These are phyloP conservation scores for Trachymyrmex septentrionalis DNA, from an alignment of 1,140 invertebrate species.

Conservation along the genomic window DNA sequence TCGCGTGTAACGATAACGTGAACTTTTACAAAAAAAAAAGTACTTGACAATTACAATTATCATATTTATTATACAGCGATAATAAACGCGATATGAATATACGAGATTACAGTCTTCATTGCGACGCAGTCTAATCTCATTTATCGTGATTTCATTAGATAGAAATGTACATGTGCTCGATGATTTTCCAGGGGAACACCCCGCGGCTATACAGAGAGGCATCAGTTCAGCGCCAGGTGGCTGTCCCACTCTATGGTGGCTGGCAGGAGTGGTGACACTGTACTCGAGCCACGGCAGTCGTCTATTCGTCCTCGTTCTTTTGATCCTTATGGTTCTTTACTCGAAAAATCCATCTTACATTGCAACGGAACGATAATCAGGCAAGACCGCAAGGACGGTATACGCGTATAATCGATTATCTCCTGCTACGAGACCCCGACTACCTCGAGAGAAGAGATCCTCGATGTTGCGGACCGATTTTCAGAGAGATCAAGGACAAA, in stretches of 20 bases:
- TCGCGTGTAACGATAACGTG: neutral
- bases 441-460: slow-evolving; percentile 65
- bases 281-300: slow-evolving; percentile 83
- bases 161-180: slow-evolving; percentile 16
- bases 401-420: slow-evolving; percentile 73
- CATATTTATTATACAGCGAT: too few species aligned
- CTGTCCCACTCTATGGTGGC: slow-evolving; percentile 84
- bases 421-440: slow-evolving; percentile 71
- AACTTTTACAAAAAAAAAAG: neutral
- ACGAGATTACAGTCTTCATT: neutral
- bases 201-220: slow-evolving; percentile 85
- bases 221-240: slow-evolving; percentile 85
- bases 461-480: slow-evolving; percentile 53
- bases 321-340: slow-evolving; percentile 80
- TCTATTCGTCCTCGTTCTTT: slow-evolving; percentile 80
- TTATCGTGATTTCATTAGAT: neutral
- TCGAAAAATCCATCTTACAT: slow-evolving; percentile 80
- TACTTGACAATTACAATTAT: neutral
- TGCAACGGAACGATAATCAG: slow-evolving; percentile 82
- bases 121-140: neutral
- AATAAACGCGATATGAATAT: neutral
- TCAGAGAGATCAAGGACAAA: slow-evolving; percentile 52
- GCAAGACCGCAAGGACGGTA: slow-evolving; percentile 56
- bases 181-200: slow-evolving; percentile 82
- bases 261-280: slow-evolving; percentile 83